These are phyloP conservation scores for Asarcornis scutulata DNA, from an alignment of 2,113 vertebrate genomes.

Conservation along the genomic window DNA sequence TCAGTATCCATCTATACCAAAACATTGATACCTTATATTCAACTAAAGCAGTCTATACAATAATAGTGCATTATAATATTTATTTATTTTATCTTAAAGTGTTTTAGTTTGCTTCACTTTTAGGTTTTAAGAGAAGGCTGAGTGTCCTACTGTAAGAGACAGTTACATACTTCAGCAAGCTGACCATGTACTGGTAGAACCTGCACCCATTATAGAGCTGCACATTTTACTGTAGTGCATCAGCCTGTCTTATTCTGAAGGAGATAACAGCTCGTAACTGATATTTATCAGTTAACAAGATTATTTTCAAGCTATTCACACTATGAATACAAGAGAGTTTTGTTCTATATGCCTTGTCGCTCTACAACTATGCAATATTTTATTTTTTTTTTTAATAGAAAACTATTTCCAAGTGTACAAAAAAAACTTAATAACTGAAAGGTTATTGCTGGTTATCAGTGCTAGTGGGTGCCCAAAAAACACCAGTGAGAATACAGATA, in stretches of 20 bases:
- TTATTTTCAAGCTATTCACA: neutral
- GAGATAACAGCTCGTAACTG: neutral
- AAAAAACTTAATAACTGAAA: conserved; percentile 36
- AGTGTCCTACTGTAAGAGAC: neutral
- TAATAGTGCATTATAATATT: neutral
- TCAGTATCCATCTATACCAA: neutral
- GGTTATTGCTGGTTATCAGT: conserved; percentile 31
- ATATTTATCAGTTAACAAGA: conserved; percentile 34
- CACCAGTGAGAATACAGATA: conserved; percentile 40
- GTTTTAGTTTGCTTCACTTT: fast-evolving
- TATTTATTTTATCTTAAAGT: neutral
- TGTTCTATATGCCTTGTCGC: conserved; percentile 30
- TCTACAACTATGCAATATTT: conserved; percentile 51
- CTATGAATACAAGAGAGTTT: conserved; percentile 12
- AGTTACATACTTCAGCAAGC: neutral
- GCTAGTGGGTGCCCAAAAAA: conserved; percentile 32
- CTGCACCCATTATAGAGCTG: neutral
- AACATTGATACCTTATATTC: fast-evolving
- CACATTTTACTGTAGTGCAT: neutral
- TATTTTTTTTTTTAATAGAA: neutral
- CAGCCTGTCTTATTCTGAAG: neutral
- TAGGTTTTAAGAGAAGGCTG: neutral
- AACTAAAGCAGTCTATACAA: neutral
- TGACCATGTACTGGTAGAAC: neutral
- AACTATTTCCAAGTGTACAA: neutral